Conservation (phyloP, 2,113 vertebrate species). For the Loxodonta africana region DNA sequence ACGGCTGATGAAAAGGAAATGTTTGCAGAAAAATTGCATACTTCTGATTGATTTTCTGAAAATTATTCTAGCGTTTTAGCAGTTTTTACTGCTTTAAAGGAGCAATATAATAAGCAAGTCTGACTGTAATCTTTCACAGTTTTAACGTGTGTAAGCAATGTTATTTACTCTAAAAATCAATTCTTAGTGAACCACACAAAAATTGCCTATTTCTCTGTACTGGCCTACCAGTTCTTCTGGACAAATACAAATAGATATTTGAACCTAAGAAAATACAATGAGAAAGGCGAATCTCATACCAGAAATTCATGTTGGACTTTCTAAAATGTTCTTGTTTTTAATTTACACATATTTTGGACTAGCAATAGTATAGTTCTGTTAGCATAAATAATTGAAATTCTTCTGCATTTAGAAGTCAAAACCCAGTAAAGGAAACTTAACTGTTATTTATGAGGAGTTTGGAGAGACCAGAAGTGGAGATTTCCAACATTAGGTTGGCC, state of each 20-base stretch:
- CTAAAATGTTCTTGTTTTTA: background rate
- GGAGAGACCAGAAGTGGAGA: conserved; percentile 10
- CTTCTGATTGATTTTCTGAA: conserved; percentile 56
- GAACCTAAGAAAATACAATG: conserved; percentile 34
- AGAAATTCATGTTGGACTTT: conserved; percentile 62
- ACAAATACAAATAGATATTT: conserved; percentile 59
- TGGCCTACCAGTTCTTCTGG: background rate
- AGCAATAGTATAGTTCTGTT: conserved; percentile 20
- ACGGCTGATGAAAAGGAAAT: background rate
- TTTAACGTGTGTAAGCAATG: conserved; percentile 33
- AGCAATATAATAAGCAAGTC: background rate
- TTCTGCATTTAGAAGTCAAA: conserved; percentile 30
- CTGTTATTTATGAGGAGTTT: conserved; percentile 43
- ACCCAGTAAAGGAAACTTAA: conserved; percentile 38
- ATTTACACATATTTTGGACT: background rate
- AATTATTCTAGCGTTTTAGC: conserved; percentile 32
- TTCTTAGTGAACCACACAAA: conserved; percentile 37
- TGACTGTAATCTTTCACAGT: conserved; percentile 29
- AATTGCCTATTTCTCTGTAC: conserved; percentile 11
- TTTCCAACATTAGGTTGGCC: background rate
- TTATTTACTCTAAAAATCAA: conserved; percentile 58
- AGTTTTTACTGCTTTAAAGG: conserved; percentile 19
- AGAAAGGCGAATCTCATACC: background rate
- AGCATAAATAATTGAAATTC: conserved; percentile 37
- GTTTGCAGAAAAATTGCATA: background rate